Percentiles rank a stretch among this genome's conserved stretches.
Conservation (phyloP, 2,888 invertebrate genomes). For the Tetrapedia diversipes region DNA sequence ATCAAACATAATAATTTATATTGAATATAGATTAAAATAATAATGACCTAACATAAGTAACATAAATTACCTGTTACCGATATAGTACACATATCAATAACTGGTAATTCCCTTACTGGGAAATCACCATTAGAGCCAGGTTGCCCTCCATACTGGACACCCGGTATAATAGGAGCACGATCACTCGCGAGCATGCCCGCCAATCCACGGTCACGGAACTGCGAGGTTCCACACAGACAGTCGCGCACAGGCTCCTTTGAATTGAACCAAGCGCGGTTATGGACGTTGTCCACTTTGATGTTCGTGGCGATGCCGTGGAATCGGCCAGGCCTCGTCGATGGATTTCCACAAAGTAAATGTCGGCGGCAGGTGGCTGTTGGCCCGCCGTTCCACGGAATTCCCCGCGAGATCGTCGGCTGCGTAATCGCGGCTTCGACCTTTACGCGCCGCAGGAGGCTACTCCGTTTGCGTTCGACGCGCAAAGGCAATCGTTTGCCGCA, state of each 20-base stretch:
- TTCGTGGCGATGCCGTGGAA: slow-evolving; percentile 65
- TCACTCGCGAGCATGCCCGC: slow-evolving; percentile 14
- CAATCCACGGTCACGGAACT: slow-evolving; percentile 20
- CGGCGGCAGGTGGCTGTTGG: slow-evolving; percentile 68
- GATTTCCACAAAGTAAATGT: slow-evolving; percentile 77
- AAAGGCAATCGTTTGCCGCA: slow-evolving; percentile 54
- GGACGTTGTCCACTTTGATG: slow-evolving; percentile 76
- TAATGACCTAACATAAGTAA: too few relatives aligned
- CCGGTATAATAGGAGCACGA: slow-evolving; percentile 9
- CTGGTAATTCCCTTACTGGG: too few relatives aligned
- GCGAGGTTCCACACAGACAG: slow-evolving; percentile 36
- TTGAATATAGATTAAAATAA: too few relatives aligned
- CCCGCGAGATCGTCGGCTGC: slow-evolving; percentile 63
- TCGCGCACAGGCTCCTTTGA: slow-evolving; percentile 59
- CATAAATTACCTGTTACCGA: too few relatives aligned
- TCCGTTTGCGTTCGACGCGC: slow-evolving; percentile 55
- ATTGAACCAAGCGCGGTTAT: slow-evolving; percentile 62
- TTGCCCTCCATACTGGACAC: slow-evolving; percentile 13
- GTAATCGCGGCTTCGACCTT: slow-evolving; percentile 63
- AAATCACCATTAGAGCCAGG: neutral
- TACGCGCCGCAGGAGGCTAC: slow-evolving; percentile 55
- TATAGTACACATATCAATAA: too few relatives aligned
- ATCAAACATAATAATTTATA: too few relatives aligned
- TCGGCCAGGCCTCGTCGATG: slow-evolving; percentile 66
- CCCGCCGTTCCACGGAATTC: slow-evolving; percentile 58